phyloP scores from a whole-genome alignment of 2,113 vertebrate species.

The Asarcornis scutulata region DNA sequence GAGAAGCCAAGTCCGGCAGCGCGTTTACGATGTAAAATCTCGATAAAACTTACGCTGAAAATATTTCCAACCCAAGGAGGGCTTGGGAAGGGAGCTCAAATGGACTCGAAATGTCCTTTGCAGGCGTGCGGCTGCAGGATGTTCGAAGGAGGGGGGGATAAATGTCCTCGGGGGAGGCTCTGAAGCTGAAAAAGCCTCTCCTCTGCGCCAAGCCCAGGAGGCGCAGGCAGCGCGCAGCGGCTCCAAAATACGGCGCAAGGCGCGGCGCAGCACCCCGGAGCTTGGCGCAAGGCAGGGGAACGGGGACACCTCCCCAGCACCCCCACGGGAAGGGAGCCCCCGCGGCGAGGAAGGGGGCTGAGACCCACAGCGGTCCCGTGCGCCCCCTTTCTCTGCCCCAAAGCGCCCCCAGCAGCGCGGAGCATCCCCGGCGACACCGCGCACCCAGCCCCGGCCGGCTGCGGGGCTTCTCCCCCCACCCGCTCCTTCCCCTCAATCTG shows the following conservation, averaged over 20 bases:
- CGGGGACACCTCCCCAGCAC: accelerated
- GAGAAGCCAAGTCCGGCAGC: not conserved
- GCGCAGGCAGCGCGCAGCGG: not conserved
- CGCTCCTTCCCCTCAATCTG: not conserved
- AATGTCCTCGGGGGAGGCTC: not conserved
- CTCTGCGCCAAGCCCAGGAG: not conserved
- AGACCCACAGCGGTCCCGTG: accelerated
- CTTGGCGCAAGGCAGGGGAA: not conserved
- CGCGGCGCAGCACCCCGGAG: accelerated
- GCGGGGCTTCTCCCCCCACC: not conserved
- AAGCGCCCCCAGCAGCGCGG: not conserved
- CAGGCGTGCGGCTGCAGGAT: not conserved
- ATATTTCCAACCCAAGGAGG: not conserved
- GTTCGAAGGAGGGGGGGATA: not conserved
- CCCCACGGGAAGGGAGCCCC: accelerated
- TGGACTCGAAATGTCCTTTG: constrained; percentile 7
- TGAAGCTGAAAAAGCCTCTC: not conserved
- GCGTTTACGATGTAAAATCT: constrained; percentile 23
- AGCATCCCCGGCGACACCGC: not conserved
- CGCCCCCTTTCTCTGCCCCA: not conserved
- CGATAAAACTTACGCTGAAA: constrained; percentile 24
- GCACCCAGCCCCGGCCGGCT: not conserved
- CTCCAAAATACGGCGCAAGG: not conserved
- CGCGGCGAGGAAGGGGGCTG: not conserved
- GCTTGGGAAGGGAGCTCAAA: not conserved